Evolutionary conservation across 2,888 invertebrate species (phyloP), one percentile per base, ranked within the genome.

Genomic region (Busseola fusca): DNA sequence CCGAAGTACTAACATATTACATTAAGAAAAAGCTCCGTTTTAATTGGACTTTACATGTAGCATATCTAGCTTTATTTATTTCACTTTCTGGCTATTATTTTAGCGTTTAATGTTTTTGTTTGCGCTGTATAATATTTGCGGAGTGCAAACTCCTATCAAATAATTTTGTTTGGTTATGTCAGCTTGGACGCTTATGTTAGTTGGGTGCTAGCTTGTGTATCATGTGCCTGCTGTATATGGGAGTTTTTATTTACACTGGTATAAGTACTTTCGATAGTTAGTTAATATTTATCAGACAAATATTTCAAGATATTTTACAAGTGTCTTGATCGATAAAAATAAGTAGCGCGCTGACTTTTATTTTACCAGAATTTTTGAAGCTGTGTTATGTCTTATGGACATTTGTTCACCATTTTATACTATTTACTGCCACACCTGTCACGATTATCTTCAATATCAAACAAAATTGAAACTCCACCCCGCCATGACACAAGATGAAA

Each of bases 81-180:
- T 76, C 59, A 77, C 72, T 79, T 74, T 78, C 72, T 71, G 78
- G 62, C 68, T 71, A 76, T 85, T 78, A 81, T 81, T 85, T 83
- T 59, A 70, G 54, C 42, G 62, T 77, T 74, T 65, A 70, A 70
- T 67, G 67, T 59, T 70, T 72, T 74, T 74, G 67, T 82, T 82
- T 72, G 62, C 34, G 63, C 62, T 12, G 37, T 68, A 68, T 70
- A 64, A 74, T 76, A 71, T 72, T 64, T 62, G 45, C 18, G 10
- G 18, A 63, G 34, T 77, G 56, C 45, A 27, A 68, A 45, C 1
- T 56, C 27, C 14, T 14, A 48, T 45, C 45, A 50, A 16, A 64
- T 64, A 21, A 45, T 42, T 58, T 59, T 30, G 69, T 69, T n/a
- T 57, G 14, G 14, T 50, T 69, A 60, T 57, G 42, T 67, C 37